A percentile compares a stretch with the other conserved stretches of the same genome.
phyloP scores from a whole-genome alignment of 2,113 vertebrate species.

The Neoarius graeffei region DNA sequence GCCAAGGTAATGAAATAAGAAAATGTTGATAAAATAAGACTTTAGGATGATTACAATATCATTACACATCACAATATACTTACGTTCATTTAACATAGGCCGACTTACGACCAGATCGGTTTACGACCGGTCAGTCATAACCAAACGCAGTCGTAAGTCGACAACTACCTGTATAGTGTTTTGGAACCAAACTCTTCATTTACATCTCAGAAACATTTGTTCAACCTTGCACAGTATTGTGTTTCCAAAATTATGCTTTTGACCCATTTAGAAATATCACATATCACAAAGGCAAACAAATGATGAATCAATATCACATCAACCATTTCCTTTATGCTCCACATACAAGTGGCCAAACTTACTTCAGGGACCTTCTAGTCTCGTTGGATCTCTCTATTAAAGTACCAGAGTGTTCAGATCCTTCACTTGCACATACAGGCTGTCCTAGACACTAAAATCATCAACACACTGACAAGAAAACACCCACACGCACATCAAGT shows the following conservation, averaged over 20 bases:
- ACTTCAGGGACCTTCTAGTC: not conserved
- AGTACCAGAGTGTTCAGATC: not conserved
- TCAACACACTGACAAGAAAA: not conserved
- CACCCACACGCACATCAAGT: not conserved
- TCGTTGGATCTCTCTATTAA: not conserved
- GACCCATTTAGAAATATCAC: not conserved
- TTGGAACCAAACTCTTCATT: no score
- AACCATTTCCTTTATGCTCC: not conserved
- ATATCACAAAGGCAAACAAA: not conserved
- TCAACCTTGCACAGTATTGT: not conserved
- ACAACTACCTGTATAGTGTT: no score
- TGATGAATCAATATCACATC: not conserved
- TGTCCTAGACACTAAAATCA: not conserved
- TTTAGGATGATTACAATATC: no score
- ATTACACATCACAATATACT: no score
- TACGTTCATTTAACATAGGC: no score
- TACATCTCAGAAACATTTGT: not conserved
- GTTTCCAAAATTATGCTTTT: not conserved
- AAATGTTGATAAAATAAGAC: no score
- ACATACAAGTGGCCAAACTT: not conserved
- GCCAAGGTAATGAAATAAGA: no score
- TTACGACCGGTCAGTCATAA: no score
- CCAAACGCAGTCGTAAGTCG: no score
- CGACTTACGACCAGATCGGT: no score
- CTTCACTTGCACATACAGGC: not conserved